A percentile compares a stretch with the other conserved stretches of the same genome.
Evolutionary conservation across 2,888 invertebrate species (phyloP).

Genomic region (Norana najaformis): DNA sequence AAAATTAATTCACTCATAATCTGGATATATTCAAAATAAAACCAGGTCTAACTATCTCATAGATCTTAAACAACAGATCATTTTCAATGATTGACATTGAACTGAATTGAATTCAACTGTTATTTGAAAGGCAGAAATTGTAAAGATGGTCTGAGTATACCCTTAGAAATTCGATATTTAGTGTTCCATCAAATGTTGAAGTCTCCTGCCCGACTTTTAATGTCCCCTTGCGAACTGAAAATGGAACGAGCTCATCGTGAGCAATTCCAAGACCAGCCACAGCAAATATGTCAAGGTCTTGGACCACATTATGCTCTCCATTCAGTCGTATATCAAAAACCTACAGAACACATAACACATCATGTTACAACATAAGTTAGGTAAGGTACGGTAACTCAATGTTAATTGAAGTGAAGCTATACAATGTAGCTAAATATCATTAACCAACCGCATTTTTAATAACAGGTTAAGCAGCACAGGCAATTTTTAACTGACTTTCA

Average conservation of each 20-base stretch:
- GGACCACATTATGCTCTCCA: constrained; percentile 86
- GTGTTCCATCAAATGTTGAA: constrained; percentile 54
- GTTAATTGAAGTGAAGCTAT: no score
- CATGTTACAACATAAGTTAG: neutral
- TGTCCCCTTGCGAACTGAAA: constrained; percentile 79
- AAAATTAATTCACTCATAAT: neutral
- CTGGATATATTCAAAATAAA: neutral
- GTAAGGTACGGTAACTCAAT: no score
- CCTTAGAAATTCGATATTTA: constrained; percentile 63
- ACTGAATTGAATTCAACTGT: no score
- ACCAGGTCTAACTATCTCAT: neutral
- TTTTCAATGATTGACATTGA: neutral
- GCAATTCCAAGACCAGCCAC: constrained; percentile 85
- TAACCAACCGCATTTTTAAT: no score
- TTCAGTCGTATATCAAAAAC: constrained; percentile 91
- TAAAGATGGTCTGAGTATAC: constrained; percentile 46
- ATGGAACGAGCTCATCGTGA: constrained; percentile 89
- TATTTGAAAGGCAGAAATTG: no score
- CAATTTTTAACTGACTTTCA: no score
- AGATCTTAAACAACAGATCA: no score
- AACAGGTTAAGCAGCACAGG: no score
- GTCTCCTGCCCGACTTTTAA: constrained; percentile 67
- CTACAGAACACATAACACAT: constrained; percentile 56
- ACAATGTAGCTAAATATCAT: no score
- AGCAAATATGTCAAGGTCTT: constrained; percentile 90